A percentile compares a stretch with the other conserved stretches of the same genome.
These are phyloP conservation scores for Caranx melampygus DNA, from an alignment of 2,113 vertebrate genomes.

Conservation along the genomic window DNA sequence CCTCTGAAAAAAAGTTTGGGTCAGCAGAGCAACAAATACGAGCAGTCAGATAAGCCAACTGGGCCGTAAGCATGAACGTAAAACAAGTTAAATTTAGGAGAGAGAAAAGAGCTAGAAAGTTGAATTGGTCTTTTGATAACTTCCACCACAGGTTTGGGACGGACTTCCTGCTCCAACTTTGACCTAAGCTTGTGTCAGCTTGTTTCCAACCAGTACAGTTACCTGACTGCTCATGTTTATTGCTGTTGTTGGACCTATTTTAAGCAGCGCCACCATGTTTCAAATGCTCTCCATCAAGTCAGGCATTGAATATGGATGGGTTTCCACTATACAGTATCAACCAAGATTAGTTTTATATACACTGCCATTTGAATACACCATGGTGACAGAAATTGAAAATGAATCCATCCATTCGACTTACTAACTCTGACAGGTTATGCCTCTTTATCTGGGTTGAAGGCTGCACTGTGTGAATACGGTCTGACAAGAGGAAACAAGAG, in stretches of 20 bases:
- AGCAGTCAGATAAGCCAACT: not conserved
- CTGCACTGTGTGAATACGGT: slow-evolving; percentile 1
- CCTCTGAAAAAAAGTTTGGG: not conserved
- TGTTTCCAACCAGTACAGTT: no score
- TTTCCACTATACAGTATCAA: not conserved
- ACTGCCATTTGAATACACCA: not conserved
- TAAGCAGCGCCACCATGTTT: no score
- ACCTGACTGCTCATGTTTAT: no score
- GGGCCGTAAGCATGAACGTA: not conserved
- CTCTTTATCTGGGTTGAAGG: not conserved
- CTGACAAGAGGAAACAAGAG: slow-evolving; percentile 33
- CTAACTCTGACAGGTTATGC: not conserved
- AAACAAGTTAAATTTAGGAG: not conserved
- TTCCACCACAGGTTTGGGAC: not conserved
- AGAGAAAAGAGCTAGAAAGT: not conserved
- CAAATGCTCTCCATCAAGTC: not conserved
- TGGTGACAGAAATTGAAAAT: not conserved
- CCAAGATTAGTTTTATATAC: not conserved
- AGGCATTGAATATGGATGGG: not conserved
- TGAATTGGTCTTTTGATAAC: not conserved
- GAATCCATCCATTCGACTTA: not conserved
- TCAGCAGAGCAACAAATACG: not conserved
- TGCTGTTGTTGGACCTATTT: no score
- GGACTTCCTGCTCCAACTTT: not conserved
- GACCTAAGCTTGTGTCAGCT: not conserved